Percentiles rank a stretch among this genome's conserved stretches.
These are phyloP conservation scores for Monodelphis domestica DNA, from an alignment of 2,797 vertebrate species.

Conservation along the genomic window DNA sequence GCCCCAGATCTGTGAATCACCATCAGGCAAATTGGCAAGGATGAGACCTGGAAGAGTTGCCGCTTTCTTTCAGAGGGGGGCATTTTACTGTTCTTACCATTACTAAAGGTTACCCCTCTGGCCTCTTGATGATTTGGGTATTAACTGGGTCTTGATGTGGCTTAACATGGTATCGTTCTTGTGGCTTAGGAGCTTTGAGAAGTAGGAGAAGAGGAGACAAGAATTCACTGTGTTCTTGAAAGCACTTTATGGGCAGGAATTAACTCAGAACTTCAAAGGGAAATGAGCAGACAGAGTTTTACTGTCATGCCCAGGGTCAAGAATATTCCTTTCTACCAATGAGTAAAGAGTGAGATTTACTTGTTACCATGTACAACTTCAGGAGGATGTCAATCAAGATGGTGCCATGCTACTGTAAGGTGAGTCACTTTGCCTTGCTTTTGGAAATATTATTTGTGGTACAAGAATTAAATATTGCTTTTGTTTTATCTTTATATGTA, in stretches of 20 bases:
- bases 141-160: background rate
- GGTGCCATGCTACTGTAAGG: background rate
- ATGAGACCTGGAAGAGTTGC: background rate
- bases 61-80: background rate
- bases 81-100: background rate
- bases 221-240: background rate
- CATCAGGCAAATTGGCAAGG: background rate
- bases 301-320: background rate
- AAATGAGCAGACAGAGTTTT: background rate
- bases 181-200: background rate
- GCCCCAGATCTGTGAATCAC: background rate
- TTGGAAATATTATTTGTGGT: background rate
- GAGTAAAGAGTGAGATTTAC: background rate
- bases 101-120: background rate
- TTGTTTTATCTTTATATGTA: background rate
- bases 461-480: background rate
- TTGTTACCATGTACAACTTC: background rate
- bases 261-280: background rate
- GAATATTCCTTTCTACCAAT: background rate
- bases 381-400: no score
- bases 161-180: background rate
- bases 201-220: background rate
- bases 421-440: background rate
- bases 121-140: background rate
- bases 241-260: fast-evolving